Evolutionary conservation across 2,113 vertebrate species (phyloP).

Genomic region (Monarcha castaneiventris): DNA sequence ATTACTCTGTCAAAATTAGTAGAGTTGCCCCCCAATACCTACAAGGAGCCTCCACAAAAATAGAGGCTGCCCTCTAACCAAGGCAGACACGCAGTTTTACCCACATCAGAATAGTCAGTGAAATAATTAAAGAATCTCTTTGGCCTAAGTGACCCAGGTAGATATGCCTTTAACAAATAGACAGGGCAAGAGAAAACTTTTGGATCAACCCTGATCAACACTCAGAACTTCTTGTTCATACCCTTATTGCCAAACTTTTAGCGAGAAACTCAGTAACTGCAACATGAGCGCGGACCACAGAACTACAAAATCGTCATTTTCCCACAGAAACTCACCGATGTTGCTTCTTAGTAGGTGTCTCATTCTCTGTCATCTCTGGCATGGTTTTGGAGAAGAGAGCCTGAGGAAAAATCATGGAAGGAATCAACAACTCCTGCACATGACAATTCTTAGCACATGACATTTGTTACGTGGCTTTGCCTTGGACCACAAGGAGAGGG

Average conservation of each 20-base stretch:
- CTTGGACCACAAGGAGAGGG: background rate
- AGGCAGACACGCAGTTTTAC: accelerated
- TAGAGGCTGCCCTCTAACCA: background rate
- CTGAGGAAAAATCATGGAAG: slow-evolving; percentile 52
- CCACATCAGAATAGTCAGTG: background rate
- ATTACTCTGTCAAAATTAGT: background rate
- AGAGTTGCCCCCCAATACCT: background rate
- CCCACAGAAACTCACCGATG: slow-evolving; percentile 78
- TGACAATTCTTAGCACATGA: background rate
- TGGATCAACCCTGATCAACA: background rate
- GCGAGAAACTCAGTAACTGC: background rate
- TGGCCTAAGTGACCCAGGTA: background rate
- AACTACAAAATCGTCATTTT: background rate
- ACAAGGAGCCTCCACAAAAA: background rate
- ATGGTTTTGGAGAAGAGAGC: slow-evolving; percentile 80
- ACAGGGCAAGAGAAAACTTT: background rate
- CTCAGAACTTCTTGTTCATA: background rate
- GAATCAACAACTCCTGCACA: background rate
- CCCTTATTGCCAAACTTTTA: background rate
- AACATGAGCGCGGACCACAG: accelerated
- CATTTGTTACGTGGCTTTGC: background rate
- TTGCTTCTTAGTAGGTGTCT: slow-evolving; percentile 85
- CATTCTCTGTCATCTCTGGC: slow-evolving; percentile 97
- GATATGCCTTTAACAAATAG: background rate
- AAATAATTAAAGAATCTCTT: background rate